Evolutionary conservation across 2,888 invertebrate genomes (phyloP).

Genomic region (Agonopterix alstromeriana): DNA sequence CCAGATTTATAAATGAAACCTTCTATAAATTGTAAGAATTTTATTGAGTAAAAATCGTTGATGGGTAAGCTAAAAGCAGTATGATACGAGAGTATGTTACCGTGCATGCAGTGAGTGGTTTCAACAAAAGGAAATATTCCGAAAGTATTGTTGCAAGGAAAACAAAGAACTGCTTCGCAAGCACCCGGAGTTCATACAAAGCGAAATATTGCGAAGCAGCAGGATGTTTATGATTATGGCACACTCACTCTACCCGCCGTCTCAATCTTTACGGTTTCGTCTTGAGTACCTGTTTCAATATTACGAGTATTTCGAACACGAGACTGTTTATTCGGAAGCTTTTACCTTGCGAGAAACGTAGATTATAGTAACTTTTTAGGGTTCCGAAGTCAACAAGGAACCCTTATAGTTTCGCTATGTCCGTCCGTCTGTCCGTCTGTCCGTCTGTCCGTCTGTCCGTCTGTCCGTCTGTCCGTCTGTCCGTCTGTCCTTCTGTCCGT

Average conservation of each 20-base stretch:
- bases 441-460: no score
- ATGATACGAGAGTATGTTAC: no score
- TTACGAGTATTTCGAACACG: conserved; percentile 15
- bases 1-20: no score
- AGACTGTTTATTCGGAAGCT: conserved; percentile 3
- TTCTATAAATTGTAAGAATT: no score
- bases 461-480: no score
- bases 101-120: conserved; percentile 52
- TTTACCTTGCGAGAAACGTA: not conserved
- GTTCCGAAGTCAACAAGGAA: no score
- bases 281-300: conserved; percentile 43
- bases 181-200: conserved; percentile 62
- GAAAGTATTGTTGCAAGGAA: conserved; percentile 64
- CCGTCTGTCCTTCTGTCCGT: no score
- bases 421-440: no score
- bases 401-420: no score
- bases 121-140: conserved; percentile 69
- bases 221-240: conserved; percentile 70
- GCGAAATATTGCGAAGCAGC: conserved; percentile 59
- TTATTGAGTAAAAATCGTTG: no score
- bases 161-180: conserved; percentile 63
- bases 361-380: not conserved
- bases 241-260: conserved; percentile 54
- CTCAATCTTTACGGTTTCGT: conserved; percentile 54
- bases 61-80: no score